These are phyloP conservation scores for Bathynomus jamesi DNA, from an alignment of 1,140 invertebrate species.

Conservation along the genomic window DNA sequence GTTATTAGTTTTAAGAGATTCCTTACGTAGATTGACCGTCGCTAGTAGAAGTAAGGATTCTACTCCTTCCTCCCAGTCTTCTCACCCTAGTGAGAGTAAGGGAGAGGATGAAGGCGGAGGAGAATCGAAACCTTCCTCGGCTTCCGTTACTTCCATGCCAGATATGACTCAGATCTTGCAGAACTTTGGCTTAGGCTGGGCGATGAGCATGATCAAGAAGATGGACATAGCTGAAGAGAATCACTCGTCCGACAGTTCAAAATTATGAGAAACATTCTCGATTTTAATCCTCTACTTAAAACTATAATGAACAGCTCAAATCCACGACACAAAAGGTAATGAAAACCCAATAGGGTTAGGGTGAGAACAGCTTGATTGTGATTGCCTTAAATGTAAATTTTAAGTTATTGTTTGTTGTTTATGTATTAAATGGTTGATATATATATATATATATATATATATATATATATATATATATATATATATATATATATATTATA, in stretches of 20 bases:
- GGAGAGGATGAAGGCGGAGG: no score
- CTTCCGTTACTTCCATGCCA: not conserved
- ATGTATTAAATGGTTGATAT: not conserved
- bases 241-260: not conserved
- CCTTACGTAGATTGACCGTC: not conserved
- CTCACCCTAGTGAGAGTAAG: not conserved
- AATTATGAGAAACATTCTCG: no score
- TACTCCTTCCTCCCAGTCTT: not conserved
- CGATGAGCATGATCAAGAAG: not conserved
- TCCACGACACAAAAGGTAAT: no score
- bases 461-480: slow-evolving; percentile 3
- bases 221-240: not conserved
- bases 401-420: no score
- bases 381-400: no score
- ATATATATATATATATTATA: slow-evolving; percentile 1
- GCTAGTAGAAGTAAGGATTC: not conserved
- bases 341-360: no score
- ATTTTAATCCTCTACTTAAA: no score
- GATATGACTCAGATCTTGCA: not conserved
- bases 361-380: no score
- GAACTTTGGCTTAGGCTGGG: not conserved
- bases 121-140: not conserved
- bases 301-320: no score
- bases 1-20: not conserved
- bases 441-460: slow-evolving; percentile 3